Base-by-base conservation (phyloP, 2,888 invertebrate species). In the Lithophane semibrunnea region DNA sequence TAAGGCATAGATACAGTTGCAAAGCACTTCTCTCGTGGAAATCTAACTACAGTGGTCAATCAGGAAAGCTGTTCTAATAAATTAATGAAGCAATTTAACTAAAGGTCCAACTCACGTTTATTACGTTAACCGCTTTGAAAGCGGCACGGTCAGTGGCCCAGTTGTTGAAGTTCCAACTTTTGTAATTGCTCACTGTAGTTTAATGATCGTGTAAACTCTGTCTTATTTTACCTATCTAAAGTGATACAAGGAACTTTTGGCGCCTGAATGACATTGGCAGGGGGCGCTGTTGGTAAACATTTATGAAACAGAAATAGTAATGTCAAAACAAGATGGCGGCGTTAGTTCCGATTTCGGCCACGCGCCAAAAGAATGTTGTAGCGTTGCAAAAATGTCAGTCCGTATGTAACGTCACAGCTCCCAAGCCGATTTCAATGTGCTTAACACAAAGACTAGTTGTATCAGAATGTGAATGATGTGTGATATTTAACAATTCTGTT, bases 81-180 rank as follows among this genome's bases (percentile, higher is more conserved):
- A 88, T 84, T 87, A 88, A 82, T 88, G 87, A 79, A 84, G 74
- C 86, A 86, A 87, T 88, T 80, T 75, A 87, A 88, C 88, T 87
- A 72, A 71, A 77, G 67, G 77, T 80, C 82, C 73, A 87, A 88
- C 83, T 87, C 79, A 79, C 83, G 79, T 84, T 86, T 74, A 88
- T 89, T 79, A 88, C 82, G 83, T 88, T 89, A 85, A 87, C 86
- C 82, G 80, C 64, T 83, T 79, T 56, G 71, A 79, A 75, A 66
- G 72, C 68, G 60, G 49, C 65, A 73, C 75, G 82, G 84, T 75
- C 84, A 80, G 83, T 83, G 83, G 75, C 84, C 82, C 67, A 86
- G 79, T 87, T 87, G 79, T 61, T 70, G 63, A 70, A 87, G 76
- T 86, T 78, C 73, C 49, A 56, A 65, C 73, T 77, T 88, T 85